Conservation (phyloP, 1,140 invertebrate genomes). For the Diuraphis noxia region DNA sequence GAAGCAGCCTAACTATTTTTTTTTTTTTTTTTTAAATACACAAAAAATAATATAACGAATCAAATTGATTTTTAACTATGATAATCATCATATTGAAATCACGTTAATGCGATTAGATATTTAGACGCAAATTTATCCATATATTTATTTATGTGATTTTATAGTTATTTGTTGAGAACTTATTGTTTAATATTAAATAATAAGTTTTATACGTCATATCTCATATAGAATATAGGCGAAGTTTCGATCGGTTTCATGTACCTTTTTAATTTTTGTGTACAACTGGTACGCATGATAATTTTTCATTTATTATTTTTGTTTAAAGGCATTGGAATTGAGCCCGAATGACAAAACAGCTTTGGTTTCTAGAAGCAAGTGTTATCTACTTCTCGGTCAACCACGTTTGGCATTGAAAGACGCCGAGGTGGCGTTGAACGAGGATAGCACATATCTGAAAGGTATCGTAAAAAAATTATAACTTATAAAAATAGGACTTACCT, state of each 20-base stretch:
- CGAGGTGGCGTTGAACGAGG: constrained; percentile 75
- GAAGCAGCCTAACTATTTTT: no score
- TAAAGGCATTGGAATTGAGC: constrained; percentile 84
- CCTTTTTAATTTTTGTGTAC: background rate
- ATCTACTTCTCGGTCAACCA: constrained; percentile 84
- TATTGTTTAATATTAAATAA: background rate
- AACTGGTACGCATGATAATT: background rate
- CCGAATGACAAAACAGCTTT: constrained; percentile 82
- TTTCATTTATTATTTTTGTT: constrained; percentile 56
- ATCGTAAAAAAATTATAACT: background rate
- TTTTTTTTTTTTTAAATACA: no score
- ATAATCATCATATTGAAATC: no score
- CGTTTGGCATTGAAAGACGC: constrained; percentile 82
- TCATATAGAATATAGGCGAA: background rate
- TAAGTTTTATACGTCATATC: no score
- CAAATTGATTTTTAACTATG: no score
- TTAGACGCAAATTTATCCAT: no score
- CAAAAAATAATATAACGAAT: no score
- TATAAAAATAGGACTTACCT: background rate
- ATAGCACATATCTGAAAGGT: constrained; percentile 76
- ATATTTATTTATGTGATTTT: no score
- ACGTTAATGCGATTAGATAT: no score
- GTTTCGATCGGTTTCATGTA: background rate
- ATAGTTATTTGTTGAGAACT: background rate
- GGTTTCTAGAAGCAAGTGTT: constrained; percentile 86